Evolutionary conservation across 2,797 vertebrate species (phyloP).

Genomic region (Chelidonichthys spinosus): DNA sequence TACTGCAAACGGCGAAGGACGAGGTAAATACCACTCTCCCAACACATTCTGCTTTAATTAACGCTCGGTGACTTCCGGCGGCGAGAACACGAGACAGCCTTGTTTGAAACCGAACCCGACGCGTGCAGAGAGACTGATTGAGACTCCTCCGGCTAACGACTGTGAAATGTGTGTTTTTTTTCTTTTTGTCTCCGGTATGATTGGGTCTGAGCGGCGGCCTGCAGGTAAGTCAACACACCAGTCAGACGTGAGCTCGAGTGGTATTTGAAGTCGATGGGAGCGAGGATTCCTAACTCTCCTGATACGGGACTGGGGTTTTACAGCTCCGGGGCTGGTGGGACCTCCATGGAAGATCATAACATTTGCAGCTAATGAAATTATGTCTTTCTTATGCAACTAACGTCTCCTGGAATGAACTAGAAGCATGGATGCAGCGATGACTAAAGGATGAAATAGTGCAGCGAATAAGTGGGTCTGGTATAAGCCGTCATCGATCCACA

Average conservation of each 20-base stretch:
- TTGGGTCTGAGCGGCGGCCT: slow-evolving; percentile 1
- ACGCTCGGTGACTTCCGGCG: too few relatives aligned
- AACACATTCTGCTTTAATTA: too few relatives aligned
- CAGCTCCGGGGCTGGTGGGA: background rate
- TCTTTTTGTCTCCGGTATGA: background rate
- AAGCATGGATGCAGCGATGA: too few relatives aligned
- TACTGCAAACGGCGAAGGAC: too few relatives aligned
- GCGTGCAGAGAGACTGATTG: background rate
- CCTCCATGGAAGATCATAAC: too few relatives aligned
- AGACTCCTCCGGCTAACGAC: slow-evolving; percentile 1
- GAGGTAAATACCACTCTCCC: slow-evolving; percentile 13
- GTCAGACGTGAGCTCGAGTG: slow-evolving; percentile 3
- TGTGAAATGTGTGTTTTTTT: background rate
- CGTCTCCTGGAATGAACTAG: too few relatives aligned
- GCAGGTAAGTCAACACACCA: slow-evolving; percentile 25
- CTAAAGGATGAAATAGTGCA: too few relatives aligned
- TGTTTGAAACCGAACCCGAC: slow-evolving; percentile 7
- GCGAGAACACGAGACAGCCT: too few relatives aligned
- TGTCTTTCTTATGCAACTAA: too few relatives aligned
- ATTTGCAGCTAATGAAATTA: too few relatives aligned
- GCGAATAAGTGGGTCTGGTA: too few relatives aligned
- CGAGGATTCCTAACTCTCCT: background rate
- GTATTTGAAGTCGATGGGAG: slow-evolving; percentile 2
- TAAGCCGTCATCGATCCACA: too few relatives aligned
- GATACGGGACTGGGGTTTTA: background rate